Evolutionary conservation across 2,888 invertebrate species (phyloP), one percentile per base, ranked within the genome.

Genomic region (Lasioglossum villosulum): DNA sequence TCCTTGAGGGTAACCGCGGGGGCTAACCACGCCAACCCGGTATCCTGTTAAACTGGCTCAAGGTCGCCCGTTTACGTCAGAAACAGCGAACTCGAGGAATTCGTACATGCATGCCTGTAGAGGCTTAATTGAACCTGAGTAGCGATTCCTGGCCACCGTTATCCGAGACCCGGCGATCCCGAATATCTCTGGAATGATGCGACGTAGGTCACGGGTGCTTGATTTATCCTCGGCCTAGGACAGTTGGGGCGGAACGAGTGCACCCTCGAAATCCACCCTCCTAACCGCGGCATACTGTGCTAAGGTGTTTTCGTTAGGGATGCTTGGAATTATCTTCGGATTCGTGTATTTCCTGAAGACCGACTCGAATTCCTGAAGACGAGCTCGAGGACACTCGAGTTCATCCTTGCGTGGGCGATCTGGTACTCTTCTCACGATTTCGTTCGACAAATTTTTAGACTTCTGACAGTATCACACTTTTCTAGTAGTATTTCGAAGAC

Each of bases 61-160:
- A 88, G 90, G 90, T 83, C 83, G 45, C 16, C 68, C 23, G 75
- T 70, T 78, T 80, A 73, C 87, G 90, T 90, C 90, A 89, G 77
- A 84, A 75, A 66, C 71, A 76, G 74, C 56, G 71, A 87, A 88
- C 78, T 71, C 71, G 70, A 75, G 87, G 90, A 90, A 90, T 89
- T 90, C 68, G 78, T 45, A 82, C 78, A 73, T 80, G 73, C 86
- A 81, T 83, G 75, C 82, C 75, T 42, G 70, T 27, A 12, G 56
- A 48, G 72, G 48, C 77, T 79, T 85, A 80, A 89, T 89, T 81
- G 85, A 81, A 78, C 45, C 80, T 30, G 63, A 74, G 78, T 70
- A 78, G 79, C 83, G 68, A 78, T 85, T 83, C 83, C 77, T 70
- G 37, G 42, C 45, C 56, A 16, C 56, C 71, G 63, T 66, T 14